phyloP scores from a whole-genome alignment of 2,113 vertebrate species.

The Corythornis vintsioides region DNA sequence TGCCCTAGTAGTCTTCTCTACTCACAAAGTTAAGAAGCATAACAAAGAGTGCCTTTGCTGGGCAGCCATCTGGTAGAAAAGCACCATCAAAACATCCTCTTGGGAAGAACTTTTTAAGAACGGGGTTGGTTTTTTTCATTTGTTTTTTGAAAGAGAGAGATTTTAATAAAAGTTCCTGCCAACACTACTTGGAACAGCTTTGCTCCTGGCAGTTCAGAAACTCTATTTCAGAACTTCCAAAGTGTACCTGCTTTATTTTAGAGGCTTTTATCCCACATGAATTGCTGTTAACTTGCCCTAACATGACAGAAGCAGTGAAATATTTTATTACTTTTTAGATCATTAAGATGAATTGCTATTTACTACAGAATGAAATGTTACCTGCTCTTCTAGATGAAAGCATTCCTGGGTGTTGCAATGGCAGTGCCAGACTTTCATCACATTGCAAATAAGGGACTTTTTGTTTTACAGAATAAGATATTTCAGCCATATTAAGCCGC shows the following conservation, averaged over 20 bases:
- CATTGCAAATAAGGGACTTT: not conserved
- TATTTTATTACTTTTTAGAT: not conserved
- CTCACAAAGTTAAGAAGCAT: not conserved
- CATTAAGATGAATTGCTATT: not conserved
- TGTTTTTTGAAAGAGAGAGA: not conserved
- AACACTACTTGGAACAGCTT: not conserved
- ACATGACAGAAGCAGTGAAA: not conserved
- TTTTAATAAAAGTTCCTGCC: not conserved
- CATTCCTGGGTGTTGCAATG: not conserved
- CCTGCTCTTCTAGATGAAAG: not conserved
- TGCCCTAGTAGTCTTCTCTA: not conserved
- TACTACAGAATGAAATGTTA: not conserved
- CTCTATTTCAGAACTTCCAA: not conserved
- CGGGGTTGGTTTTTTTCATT: not conserved
- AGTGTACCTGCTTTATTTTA: not conserved
- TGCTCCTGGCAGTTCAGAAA: not conserved
- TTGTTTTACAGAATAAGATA: not conserved
- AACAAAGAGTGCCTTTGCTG: not conserved
- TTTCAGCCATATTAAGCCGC: conserved; percentile 17
- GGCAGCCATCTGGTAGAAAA: not conserved
- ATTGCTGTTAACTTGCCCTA: not conserved
- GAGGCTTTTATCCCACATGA: not conserved
- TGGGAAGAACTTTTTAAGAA: not conserved
- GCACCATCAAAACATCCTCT: not conserved
- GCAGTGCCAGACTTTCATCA: not conserved